Percentiles rank a stretch among this genome's conserved stretches.
Conservation (phyloP, 2,113 vertebrate species). For the Eidolon helvum region DNA sequence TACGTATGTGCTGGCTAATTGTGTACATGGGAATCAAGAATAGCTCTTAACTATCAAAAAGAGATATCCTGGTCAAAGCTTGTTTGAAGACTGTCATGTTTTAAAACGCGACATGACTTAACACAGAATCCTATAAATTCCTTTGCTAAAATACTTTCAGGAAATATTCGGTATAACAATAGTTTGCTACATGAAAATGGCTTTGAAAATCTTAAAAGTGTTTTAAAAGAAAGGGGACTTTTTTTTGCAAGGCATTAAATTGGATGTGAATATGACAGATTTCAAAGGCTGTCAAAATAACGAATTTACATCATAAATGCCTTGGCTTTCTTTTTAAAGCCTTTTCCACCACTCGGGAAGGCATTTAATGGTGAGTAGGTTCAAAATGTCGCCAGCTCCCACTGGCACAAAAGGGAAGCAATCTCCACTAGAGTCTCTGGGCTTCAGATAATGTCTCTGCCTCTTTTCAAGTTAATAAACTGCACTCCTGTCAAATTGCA, state of each 20-base stretch:
- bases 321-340: slow-evolving; percentile 89
- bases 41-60: slow-evolving; percentile 81
- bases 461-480: slow-evolving; percentile 89
- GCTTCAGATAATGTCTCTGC: slow-evolving; percentile 88
- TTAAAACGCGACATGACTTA: slow-evolving; percentile 87
- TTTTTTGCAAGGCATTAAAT: slow-evolving; percentile 89
- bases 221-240: slow-evolving; percentile 85
- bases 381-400: slow-evolving; percentile 94
- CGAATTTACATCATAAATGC: slow-evolving; percentile 98
- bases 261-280: slow-evolving; percentile 93
- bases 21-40: slow-evolving; percentile 81
- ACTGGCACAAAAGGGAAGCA: slow-evolving; percentile 90
- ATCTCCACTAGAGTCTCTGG: slow-evolving; percentile 88
- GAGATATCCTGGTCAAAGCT: slow-evolving; percentile 80
- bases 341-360: slow-evolving; percentile 93
- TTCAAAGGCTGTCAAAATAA: slow-evolving; percentile 93
- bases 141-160: slow-evolving; percentile 87
- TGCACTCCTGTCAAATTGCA: slow-evolving; percentile 87
- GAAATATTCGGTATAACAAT: slow-evolving; percentile 89
- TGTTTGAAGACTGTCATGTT: slow-evolving; percentile 85
- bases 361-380: slow-evolving; percentile 96
- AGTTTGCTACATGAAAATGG: slow-evolving; percentile 89
- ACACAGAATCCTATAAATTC: slow-evolving; percentile 88
- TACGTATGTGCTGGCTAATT: slow-evolving; percentile 78
- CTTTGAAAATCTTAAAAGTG: slow-evolving; percentile 89